Evolutionary conservation across 2,888 invertebrate genomes (phyloP).

Genomic region (Netelia melanura): DNA sequence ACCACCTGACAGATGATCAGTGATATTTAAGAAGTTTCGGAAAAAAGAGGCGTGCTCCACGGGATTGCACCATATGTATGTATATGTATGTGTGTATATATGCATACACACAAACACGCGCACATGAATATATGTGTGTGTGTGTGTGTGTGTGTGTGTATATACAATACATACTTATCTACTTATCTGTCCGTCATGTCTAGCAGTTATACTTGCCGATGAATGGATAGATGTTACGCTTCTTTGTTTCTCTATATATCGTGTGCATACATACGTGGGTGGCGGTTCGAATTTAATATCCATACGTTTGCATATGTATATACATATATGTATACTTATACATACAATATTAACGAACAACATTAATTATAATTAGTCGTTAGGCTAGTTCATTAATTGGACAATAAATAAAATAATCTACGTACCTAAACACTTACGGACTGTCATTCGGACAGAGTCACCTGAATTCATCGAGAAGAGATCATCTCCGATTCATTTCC

Average conservation of each 20-base stretch:
- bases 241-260: constrained; percentile 19
- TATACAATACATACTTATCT: constrained; percentile 19
- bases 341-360: constrained; percentile 77
- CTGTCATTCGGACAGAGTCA: constrained; percentile 66
- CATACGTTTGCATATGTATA: constrained; percentile 60
- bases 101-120: too few relatives aligned
- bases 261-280: constrained; percentile 22
- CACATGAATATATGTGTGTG: too few relatives aligned
- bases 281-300: constrained; percentile 53
- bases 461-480: constrained; percentile 59
- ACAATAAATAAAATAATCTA: constrained; percentile 82
- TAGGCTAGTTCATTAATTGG: constrained; percentile 78
- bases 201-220: constrained; percentile 47
- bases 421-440: constrained; percentile 68
- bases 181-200: constrained; percentile 33
- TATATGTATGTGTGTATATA: too few relatives aligned
- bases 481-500: constrained; percentile 50
- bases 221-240: constrained; percentile 42
- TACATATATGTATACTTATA: constrained; percentile 48
- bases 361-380: constrained; percentile 80
- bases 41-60: too few relatives aligned
- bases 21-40: too few relatives aligned
- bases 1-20: too few relatives aligned
- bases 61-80: too few relatives aligned
- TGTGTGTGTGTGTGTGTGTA: neutral